Evolutionary conservation across 2,113 vertebrate genomes (phyloP).

Genomic region (Heliornis fulica): DNA sequence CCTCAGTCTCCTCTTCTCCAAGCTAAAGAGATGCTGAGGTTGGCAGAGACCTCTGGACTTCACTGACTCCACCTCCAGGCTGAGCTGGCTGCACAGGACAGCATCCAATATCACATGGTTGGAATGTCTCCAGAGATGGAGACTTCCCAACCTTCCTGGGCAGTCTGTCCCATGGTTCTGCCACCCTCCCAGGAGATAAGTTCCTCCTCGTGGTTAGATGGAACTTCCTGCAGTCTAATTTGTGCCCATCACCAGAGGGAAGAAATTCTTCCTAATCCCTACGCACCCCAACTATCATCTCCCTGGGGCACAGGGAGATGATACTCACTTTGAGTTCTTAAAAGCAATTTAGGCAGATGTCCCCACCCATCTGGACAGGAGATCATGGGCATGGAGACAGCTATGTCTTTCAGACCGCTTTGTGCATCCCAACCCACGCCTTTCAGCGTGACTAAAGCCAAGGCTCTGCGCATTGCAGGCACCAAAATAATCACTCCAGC

Average conservation of each 20-base stretch:
- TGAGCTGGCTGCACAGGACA: too few relatives aligned
- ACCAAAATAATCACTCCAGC: background rate
- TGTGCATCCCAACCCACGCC: background rate
- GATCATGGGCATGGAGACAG: background rate
- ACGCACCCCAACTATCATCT: background rate
- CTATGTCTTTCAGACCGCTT: background rate
- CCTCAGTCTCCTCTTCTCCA: too few relatives aligned
- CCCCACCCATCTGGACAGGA: background rate
- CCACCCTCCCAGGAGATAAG: too few relatives aligned
- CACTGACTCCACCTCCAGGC: too few relatives aligned
- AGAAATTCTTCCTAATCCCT: background rate
- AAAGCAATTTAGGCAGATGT: conserved; percentile 11
- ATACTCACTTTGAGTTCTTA: background rate
- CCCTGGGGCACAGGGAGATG: background rate
- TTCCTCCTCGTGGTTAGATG: too few relatives aligned
- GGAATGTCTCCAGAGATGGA: too few relatives aligned
- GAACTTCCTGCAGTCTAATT: too few relatives aligned
- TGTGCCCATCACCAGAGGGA: background rate
- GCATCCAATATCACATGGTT: too few relatives aligned
- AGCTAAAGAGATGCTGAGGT: too few relatives aligned
- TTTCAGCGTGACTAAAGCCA: background rate
- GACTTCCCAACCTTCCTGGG: too few relatives aligned
- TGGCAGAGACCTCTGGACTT: too few relatives aligned
- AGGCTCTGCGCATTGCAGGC: fast-evolving
- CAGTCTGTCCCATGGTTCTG: too few relatives aligned